Evolutionary conservation across 1,140 invertebrate species (phyloP).

Genomic region (Drosophila bocki): DNA sequence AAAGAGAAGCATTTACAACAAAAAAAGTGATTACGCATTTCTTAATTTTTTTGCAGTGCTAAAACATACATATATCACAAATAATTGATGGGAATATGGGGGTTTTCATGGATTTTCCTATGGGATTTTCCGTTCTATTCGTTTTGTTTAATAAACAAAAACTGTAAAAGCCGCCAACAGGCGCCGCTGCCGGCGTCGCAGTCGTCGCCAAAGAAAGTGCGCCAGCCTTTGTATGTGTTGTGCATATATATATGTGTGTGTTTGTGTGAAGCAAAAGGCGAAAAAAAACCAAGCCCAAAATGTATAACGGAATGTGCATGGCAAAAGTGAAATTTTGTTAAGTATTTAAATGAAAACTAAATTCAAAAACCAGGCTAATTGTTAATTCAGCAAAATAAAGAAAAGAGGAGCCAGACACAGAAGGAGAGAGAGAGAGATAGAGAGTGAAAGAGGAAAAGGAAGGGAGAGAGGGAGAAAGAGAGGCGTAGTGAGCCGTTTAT

Average conservation of each 20-base stretch:
- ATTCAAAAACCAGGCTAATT: conserved; percentile 11
- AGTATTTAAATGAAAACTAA: conserved; percentile 63
- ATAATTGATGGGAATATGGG: conserved; percentile 38
- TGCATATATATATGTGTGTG: conserved; percentile 23
- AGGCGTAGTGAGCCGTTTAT: conserved; percentile 53
- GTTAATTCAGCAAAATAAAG: conserved; percentile 39
- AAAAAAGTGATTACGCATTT: conserved; percentile 71
- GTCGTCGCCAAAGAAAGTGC: conserved; percentile 65
- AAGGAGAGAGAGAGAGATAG: neutral
- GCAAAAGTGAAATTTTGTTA: conserved; percentile 75
- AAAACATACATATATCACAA: conserved; percentile 36
- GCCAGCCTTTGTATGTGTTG: conserved; percentile 33
- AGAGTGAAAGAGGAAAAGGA: neutral
- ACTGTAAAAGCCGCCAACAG: conserved; percentile 74
- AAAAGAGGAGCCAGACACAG: neutral
- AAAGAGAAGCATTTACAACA: conserved; percentile 32
- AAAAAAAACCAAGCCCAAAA: conserved; percentile 71
- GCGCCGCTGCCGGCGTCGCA: conserved; percentile 28
- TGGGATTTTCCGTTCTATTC: neutral
- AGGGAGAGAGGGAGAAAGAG: conserved; percentile 3
- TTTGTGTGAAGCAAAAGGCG: conserved; percentile 53
- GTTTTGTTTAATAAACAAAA: conserved; percentile 54
- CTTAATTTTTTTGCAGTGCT: conserved; percentile 26
- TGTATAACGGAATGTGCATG: conserved; percentile 39
- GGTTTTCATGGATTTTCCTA: conserved; percentile 5